Evolutionary conservation across 2,113 vertebrate genomes (phyloP).

Genomic region (Penelope pileata): DNA sequence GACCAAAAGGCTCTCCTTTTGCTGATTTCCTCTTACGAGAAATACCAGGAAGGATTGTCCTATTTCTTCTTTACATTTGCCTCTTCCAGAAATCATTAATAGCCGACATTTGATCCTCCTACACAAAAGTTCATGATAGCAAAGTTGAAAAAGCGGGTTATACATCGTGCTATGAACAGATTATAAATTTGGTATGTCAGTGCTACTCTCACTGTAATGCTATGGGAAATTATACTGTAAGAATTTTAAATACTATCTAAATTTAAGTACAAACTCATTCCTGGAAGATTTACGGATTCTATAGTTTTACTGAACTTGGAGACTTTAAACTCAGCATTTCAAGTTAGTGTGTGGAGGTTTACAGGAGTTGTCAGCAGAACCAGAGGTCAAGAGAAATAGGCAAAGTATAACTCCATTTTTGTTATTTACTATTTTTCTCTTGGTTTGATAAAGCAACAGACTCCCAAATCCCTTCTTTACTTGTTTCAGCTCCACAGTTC

Average conservation of each 20-base stretch:
- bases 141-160: conserved; percentile 47
- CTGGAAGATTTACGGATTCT: neutral
- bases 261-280: neutral
- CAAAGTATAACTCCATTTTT: neutral
- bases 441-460: neutral
- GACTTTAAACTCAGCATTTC: neutral
- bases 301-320: neutral
- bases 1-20: conserved; percentile 71
- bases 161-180: conserved; percentile 37
- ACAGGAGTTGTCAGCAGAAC: neutral
- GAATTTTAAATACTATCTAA: neutral
- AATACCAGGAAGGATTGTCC: conserved; percentile 58
- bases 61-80: conserved; percentile 65
- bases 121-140: conserved; percentile 63
- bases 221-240: conserved; percentile 20
- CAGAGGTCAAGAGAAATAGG: neutral
- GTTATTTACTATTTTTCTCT: neutral
- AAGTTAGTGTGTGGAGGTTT: neutral
- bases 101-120: conserved; percentile 57
- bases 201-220: conserved; percentile 35
- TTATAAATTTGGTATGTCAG: conserved; percentile 55
- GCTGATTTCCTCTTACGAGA: conserved; percentile 62
- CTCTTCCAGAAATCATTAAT: conserved; percentile 59
- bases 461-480: neutral
- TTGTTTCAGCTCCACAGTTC: neutral